Conservation (phyloP, 2,113 vertebrate species). For the Glareola pratincola region DNA sequence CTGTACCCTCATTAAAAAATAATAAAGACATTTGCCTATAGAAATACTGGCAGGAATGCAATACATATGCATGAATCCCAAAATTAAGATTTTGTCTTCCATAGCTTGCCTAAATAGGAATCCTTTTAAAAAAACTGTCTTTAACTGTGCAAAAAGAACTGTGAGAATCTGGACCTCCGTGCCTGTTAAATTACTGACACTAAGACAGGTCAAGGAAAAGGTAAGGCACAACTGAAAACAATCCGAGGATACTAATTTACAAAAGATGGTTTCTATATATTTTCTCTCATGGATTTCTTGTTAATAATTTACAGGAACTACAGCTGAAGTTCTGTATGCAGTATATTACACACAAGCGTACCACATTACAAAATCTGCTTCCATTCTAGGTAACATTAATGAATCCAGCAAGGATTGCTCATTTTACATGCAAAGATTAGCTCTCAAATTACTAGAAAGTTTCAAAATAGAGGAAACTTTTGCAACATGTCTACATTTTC, state of each 20-base stretch:
- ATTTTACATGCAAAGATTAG: not conserved
- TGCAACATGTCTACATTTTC: not conserved
- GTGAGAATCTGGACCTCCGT: not conserved
- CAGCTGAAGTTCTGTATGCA: not conserved
- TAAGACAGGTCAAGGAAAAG: not conserved
- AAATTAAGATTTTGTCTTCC: not conserved
- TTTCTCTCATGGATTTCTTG: not conserved
- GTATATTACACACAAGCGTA: not conserved
- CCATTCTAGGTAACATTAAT: not conserved
- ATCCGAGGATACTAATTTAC: not conserved
- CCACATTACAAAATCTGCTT: not conserved
- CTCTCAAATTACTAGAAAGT: not conserved
- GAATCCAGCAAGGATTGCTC: not conserved
- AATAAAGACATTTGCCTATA: not conserved
- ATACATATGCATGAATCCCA: not conserved
- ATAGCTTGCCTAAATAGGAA: not conserved
- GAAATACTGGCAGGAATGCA: not conserved
- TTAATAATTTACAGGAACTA: not conserved
- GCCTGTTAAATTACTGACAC: not conserved
- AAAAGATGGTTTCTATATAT: not conserved
- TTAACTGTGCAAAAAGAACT: not conserved
- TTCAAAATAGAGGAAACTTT: not conserved
- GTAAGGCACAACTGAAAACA: not conserved
- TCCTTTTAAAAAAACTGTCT: not conserved
- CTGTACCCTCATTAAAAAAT: not conserved